Evolutionary conservation across 2,888 invertebrate species (phyloP), one percentile per base, ranked within the genome.

Genomic region (Lottia gigantea): DNA sequence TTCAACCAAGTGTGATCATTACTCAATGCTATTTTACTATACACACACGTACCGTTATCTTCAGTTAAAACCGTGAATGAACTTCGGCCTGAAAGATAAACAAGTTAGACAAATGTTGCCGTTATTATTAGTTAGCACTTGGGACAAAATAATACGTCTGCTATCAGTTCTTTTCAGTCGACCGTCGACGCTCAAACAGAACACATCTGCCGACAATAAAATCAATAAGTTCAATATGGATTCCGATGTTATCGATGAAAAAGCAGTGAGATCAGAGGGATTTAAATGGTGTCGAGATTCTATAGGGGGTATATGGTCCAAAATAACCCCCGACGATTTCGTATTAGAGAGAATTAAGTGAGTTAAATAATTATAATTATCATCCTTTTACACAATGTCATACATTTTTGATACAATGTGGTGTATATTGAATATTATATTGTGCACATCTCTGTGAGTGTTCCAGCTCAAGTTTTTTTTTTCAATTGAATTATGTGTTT

Each of bases 251-350:
- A 67, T 74, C 6, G 69, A 71, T 19, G 71, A 72, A 47, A 19
- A 61, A n/a, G 70, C 67, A 26, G 71, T 74, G 25, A 46, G 68
- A 19, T 46, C 12, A 3, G 76, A 76, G 67, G 78, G 76, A 46
- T 73, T 73, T 64, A 68, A 71, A 2, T 78, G 76, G 83, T 83
- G 84, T 69, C 75, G 77, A 47, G 81, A 84, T 68, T 83, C 81
- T 1, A 75, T 84, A 7, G 82, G 83, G 12, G 82, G 82, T 23
- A 78, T 77, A 4, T 84, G 84, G 84, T 74, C 78, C 3, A 67
- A 76, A 19, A 72, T 83, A n/a, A 23, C 19, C 8, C 40, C 71
- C 12, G 80, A 82, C 66, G 72, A 76, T 40, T 55, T 55, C 23
- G 14, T 55, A 6, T 15, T 55, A 23, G 55, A 55, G 23, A 55